Conservation (phyloP, 2,888 invertebrate genomes). For the Poecilobothrus nobilitatus region DNA sequence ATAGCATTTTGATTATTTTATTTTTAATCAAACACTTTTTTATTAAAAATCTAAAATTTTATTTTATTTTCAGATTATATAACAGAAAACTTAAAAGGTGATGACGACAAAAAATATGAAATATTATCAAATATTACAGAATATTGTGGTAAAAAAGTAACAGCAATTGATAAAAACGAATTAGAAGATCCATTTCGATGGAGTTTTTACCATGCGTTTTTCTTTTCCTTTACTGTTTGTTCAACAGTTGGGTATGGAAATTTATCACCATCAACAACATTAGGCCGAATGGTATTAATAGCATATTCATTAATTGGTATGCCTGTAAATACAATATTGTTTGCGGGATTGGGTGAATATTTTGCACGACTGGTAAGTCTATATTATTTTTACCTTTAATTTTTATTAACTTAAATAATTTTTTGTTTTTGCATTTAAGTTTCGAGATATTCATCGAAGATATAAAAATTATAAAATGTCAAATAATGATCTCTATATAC, state of each 20-base stretch:
- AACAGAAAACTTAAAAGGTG: constrained; percentile 32
- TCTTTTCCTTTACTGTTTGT: constrained; percentile 84
- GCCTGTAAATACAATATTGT: constrained; percentile 50
- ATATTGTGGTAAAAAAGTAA: constrained; percentile 69
- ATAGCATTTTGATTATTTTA: no score
- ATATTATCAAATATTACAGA: constrained; percentile 50
- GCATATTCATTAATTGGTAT: constrained; percentile 74
- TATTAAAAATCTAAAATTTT: no score
- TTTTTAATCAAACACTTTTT: no score
- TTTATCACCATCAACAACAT: constrained; percentile 70
- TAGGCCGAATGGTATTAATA: constrained; percentile 77
- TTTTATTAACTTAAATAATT: neutral
- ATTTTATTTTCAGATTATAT: constrained; percentile 35
- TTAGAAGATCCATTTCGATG: constrained; percentile 58
- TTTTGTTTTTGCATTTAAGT: constrained; percentile 44
- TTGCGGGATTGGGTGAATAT: constrained; percentile 75
- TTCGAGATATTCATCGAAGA: constrained; percentile 67
- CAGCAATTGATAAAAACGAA: constrained; percentile 54
- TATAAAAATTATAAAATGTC: constrained; percentile 63
- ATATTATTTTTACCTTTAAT: constrained; percentile 11
- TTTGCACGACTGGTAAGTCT: constrained; percentile 65
- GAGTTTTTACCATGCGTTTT: constrained; percentile 87
- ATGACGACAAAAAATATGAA: constrained; percentile 35
- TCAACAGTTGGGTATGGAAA: constrained; percentile 92
- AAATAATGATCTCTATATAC: constrained; percentile 54